Evolutionary conservation across 2,797 vertebrate genomes (phyloP).

Genomic region (Darevskia nairensis): DNA sequence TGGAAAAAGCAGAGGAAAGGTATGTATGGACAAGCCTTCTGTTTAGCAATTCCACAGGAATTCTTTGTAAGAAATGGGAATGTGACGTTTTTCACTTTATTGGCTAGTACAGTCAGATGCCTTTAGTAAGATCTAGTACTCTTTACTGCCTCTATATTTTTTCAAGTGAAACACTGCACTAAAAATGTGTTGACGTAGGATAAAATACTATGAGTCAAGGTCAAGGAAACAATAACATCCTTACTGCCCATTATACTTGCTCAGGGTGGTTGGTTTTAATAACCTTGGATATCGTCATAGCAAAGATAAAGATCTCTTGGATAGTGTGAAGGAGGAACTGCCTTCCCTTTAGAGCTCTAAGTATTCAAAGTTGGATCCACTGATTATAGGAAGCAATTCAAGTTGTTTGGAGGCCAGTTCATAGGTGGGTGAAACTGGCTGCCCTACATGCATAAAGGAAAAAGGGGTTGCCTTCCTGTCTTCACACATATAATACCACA

Average conservation of each 20-base stretch:
- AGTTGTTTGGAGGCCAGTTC: neutral
- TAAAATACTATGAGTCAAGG: slow-evolving; percentile 42
- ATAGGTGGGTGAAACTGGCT: neutral
- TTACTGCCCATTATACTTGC: slow-evolving; percentile 56
- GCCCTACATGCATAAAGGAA: neutral
- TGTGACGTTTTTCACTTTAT: neutral
- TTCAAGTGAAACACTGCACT: neutral
- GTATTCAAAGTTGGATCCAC: neutral
- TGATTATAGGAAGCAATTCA: neutral
- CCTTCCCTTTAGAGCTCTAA: neutral
- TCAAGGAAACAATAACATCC: slow-evolving; percentile 51
- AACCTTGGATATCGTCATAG: slow-evolving; percentile 12
- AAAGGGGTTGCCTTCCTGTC: neutral
- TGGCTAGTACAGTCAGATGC: neutral
- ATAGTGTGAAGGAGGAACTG: neutral
- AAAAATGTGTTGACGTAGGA: neutral
- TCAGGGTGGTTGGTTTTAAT: slow-evolving; percentile 50
- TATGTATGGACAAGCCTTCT: neutral
- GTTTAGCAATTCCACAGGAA: neutral
- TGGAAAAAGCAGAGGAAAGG: neutral
- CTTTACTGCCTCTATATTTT: neutral
- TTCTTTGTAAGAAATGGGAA: neutral
- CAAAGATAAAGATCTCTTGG: neutral
- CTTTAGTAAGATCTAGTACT: neutral
- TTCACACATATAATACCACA: neutral